A percentile compares a stretch with the other conserved stretches of the same genome.
Evolutionary conservation across 2,888 invertebrate species (phyloP).

Genomic region (Bimastos eiseni): DNA sequence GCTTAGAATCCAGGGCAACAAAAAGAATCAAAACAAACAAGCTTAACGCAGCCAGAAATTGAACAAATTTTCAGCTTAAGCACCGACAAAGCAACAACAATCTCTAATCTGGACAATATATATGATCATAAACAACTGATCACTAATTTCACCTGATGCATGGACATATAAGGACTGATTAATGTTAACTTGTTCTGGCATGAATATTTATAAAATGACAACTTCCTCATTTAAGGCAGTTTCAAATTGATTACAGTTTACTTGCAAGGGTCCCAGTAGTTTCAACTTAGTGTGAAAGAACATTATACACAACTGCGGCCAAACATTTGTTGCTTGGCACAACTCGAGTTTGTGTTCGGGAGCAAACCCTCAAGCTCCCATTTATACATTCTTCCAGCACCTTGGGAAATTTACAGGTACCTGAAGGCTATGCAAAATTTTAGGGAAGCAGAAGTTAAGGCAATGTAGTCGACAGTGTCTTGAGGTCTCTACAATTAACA

Average conservation of each 20-base stretch:
- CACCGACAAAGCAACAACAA: neutral
- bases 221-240: neutral
- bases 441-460: neutral
- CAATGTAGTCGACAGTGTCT: neutral
- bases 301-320: neutral
- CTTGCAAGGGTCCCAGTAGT: neutral
- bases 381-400: neutral
- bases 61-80: neutral
- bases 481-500: neutral
- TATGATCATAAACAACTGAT: neutral
- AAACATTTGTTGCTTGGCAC: neutral
- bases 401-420: neutral
- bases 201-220: neutral
- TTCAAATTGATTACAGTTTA: neutral
- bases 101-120: neutral
- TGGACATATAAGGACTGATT: neutral
- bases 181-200: neutral
- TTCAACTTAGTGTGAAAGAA: neutral
- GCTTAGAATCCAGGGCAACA: neutral
- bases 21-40: neutral
- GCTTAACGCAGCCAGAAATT: neutral
- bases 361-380: neutral
- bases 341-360: neutral
- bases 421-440: neutral
- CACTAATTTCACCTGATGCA: slow-evolving; percentile 6